Evolutionary conservation across 2,113 vertebrate genomes (phyloP), one percentile per base, ranked within the genome.

Genomic region (Paralichthys olivaceus): DNA sequence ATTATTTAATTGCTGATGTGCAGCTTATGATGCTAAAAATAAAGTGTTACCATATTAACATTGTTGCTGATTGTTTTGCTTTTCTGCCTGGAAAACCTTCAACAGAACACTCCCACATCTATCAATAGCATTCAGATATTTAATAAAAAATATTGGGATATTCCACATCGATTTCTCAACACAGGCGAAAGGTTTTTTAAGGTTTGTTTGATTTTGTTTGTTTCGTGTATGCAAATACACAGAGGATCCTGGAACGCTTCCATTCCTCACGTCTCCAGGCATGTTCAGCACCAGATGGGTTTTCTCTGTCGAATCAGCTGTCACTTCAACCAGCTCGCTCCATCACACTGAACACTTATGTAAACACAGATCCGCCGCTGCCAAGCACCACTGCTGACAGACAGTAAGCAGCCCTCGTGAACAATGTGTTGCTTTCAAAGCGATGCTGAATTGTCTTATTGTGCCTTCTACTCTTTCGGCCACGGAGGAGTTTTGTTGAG

Each of bases 351-450:
- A 72, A 67, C 80, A 77, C 87, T 90, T 86, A 84, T 83, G 87
- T 91, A 87, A 92, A 92, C 89, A 84, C 77, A 87, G 89, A 84
- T 84, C 86, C 79, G 84, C 84, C 67, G 29, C 90, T 84, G 92
- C 90, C 89, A 90, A 91, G 91, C 88, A 92, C 92, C 80, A 4
- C 81, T 78, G 87, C 88, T 87, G 91, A 93, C 90, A 80, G 84
- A 89, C 84, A 89, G 79, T 86, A 77, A 89, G 86, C 92, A 89
- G 75, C 69, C 80, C 55, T 55, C 13, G 0, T 2, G 32, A 90
- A 93, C 92, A 92, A 91, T 92, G 87, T n/a, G 26, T 70, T 26
- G 84, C 90, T 92, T 90, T 92, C 84, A 90, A 84, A 78, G 54
- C 79, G 3, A 63, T 14, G 43, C 77, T 90, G 84, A 90, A 92